A percentile compares a stretch with the other conserved stretches of the same genome.
Conservation (phyloP, 2,113 vertebrate genomes). For the Eulemur rufifrons region DNA sequence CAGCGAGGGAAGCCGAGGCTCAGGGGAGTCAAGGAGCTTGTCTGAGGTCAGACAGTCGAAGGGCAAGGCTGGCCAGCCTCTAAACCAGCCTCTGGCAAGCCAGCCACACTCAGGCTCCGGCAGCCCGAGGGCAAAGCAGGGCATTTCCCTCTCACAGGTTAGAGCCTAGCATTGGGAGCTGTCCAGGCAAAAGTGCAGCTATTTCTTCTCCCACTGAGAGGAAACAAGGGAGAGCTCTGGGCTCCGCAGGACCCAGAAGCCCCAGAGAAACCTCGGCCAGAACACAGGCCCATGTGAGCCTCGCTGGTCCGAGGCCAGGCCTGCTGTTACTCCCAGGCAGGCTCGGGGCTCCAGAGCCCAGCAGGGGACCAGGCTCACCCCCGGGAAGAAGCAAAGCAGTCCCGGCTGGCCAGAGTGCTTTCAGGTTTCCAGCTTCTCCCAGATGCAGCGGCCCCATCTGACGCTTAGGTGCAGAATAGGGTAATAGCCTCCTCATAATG, state of each 20-base stretch:
- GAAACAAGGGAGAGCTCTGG: background rate
- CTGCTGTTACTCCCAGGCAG: background rate
- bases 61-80: background rate
- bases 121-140: background rate
- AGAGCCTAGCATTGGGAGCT: background rate
- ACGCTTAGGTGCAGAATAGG: background rate
- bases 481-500: rapidly evolving
- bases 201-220: background rate
- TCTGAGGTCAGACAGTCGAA: background rate
- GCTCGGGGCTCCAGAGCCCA: background rate
- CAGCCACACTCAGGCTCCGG: background rate
- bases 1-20: background rate
- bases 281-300: background rate
- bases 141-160: background rate
- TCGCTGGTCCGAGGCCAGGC: background rate
- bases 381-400: background rate
- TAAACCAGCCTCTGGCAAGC: background rate
- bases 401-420: background rate
- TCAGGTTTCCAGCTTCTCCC: background rate
- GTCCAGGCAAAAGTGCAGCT: background rate
- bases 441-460: background rate
- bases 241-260: background rate
- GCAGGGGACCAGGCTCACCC: background rate
- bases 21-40: background rate
- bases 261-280: background rate